Evolutionary conservation across 2,888 invertebrate genomes (phyloP).

Genomic region (Diaperis boleti): DNA sequence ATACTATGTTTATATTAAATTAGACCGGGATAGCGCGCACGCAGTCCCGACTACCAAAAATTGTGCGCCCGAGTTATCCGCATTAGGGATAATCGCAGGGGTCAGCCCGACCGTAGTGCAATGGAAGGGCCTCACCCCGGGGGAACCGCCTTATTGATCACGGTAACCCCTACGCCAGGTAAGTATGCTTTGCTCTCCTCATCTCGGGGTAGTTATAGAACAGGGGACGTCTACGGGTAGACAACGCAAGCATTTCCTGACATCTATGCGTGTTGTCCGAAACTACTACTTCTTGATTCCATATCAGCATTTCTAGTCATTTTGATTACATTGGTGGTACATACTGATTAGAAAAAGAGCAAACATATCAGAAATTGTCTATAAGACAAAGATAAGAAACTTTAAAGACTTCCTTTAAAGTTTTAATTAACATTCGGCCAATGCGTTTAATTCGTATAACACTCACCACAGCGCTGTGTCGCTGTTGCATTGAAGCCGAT

Average conservation of each 20-base stretch:
- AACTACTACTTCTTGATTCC: no score
- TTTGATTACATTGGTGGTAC: no score
- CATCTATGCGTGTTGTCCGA: not conserved
- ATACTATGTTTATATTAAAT: not conserved
- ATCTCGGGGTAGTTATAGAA: not conserved
- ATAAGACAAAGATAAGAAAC: no score
- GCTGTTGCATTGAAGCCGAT: no score
- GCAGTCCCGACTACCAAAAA: constrained; percentile 77
- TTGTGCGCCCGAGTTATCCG: constrained; percentile 79
- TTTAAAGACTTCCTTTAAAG: no score
- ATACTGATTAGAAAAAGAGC: no score
- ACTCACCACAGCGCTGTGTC: no score
- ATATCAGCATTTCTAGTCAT: no score
- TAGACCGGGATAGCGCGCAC: constrained; percentile 72
- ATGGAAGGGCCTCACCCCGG: constrained; percentile 44
- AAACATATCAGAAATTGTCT: no score
- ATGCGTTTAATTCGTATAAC: no score
- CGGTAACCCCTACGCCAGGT: constrained; percentile 72
- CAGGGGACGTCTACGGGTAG: not conserved
- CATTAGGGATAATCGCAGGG: constrained; percentile 76
- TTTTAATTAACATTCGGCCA: no score
- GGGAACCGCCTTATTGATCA: constrained; percentile 68
- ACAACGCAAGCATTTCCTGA: not conserved
- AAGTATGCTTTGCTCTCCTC: constrained; percentile 58
- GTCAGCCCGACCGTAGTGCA: constrained; percentile 44